Conservation (phyloP, 2,888 invertebrate genomes). For the Octodonta nipae region DNA sequence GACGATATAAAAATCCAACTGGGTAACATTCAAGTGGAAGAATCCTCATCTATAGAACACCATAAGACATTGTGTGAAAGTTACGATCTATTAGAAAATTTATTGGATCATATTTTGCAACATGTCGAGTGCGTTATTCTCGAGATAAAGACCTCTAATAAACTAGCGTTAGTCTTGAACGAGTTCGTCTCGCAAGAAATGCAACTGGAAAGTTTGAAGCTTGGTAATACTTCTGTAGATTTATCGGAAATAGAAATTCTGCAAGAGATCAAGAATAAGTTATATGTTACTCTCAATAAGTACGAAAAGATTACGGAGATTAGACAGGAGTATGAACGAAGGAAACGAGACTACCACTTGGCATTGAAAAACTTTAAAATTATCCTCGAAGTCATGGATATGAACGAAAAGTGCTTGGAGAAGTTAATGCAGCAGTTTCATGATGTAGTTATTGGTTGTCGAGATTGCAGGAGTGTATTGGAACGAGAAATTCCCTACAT, state of each 20-base stretch:
- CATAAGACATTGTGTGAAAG: conserved; percentile 16
- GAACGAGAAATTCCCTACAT: conserved; percentile 23
- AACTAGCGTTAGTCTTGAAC: conserved; percentile 16
- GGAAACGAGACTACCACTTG: conserved; percentile 24
- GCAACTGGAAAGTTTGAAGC: too few species aligned
- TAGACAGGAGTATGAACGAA: conserved; percentile 16
- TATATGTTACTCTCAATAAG: too few species aligned
- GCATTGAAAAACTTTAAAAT: conserved; percentile 30
- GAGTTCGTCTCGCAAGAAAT: too few species aligned
- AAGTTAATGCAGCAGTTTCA: conserved; percentile 29
- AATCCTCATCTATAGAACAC: conserved; percentile 16
- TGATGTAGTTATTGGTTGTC: conserved; percentile 25
- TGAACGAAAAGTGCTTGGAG: conserved; percentile 22
- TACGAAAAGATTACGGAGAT: too few species aligned
- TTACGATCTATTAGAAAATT: conserved; percentile 16
- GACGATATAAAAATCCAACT: conserved; percentile 20
- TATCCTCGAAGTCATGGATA: conserved; percentile 27
- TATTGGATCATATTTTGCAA: conserved; percentile 20
- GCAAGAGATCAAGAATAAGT: conserved; percentile 16
- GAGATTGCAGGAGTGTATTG: conserved; percentile 25
- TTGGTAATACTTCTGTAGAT: too few species aligned
- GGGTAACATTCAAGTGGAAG: conserved; percentile 20
- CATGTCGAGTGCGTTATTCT: conserved; percentile 21
- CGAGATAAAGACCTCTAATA: conserved; percentile 18
- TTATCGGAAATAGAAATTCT: conserved; percentile 13